Base-by-base conservation (phyloP, 2,888 invertebrate genomes). In the Spisula subtruncata region DNA sequence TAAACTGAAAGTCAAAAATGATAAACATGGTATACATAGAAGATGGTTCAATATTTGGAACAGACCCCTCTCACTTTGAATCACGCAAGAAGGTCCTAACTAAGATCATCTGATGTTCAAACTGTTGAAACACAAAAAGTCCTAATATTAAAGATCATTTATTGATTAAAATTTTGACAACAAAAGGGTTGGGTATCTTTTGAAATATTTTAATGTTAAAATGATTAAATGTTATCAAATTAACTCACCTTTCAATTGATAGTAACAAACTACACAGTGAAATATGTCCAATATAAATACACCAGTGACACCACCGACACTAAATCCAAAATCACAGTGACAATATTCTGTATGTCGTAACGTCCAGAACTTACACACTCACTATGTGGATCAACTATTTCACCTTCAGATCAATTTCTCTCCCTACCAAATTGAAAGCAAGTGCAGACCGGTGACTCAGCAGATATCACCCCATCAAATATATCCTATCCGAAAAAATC, bases 401-500 rank as follows among this genome's bases (percentile, higher is more conserved):
- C 60, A n/a, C 25, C 60, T 75, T 75, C 32, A 71, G 75, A 35
- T 32, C 14, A 75, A 75, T 75, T 75, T 41, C 8, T 32, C 16
- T 75, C 75, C 32, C 75, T 18, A 75, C 75, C 29, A 35, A 75
- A 75, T 75, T 75, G 75, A 75, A 75, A 75, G n/a, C 75, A 75
- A 16, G 35, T 32, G 35, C 35, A 35, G 29, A 12, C 75, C 35
- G 35, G 25, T 75, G 75, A 75, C 32, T 75, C 75, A 75, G 75
- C 75, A 75, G 35, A 75, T 35, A 75, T 75, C 75, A 75, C 18
- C 8, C 75, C 35, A 75, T 75, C 75, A 32, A 75, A 35, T 5
- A 41, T 35, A 32, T 75, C 32, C 75, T 35, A 51, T 48, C 71
- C 84, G 84, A 84, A 84, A 85, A 80, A 54, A 71, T 56, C 85